Evolutionary conservation across 2,797 vertebrate species (phyloP).

Genomic region (Acropternis orthonyx): DNA sequence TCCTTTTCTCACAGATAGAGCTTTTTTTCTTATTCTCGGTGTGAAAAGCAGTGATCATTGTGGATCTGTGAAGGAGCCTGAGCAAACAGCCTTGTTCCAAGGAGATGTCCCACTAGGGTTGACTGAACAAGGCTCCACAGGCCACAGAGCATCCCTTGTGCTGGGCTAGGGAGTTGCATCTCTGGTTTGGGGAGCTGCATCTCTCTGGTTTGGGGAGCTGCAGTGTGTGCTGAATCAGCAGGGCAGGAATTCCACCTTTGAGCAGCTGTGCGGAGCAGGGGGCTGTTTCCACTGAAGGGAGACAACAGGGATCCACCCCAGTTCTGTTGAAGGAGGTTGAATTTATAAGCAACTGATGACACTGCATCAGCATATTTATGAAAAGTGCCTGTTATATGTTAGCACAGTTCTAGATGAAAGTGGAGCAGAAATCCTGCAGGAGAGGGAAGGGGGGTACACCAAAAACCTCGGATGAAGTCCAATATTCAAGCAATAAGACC

Average conservation of each 20-base stretch:
- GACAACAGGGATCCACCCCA: background rate
- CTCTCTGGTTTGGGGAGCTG: background rate
- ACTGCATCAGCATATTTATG: background rate
- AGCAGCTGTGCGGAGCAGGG: background rate
- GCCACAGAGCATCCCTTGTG: fast-evolving
- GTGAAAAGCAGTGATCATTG: background rate
- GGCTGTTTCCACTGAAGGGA: background rate
- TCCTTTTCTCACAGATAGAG: background rate
- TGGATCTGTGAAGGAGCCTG: background rate
- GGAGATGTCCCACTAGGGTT: background rate
- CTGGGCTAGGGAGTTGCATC: background rate
- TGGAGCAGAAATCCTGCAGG: slow-evolving; percentile 7
- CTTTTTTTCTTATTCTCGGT: background rate
- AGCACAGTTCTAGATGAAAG: background rate
- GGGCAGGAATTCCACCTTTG: background rate
- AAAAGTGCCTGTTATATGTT: background rate
- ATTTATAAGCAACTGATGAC: background rate
- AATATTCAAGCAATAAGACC: slow-evolving; percentile 1
- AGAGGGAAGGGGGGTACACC: background rate
- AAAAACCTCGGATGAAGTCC: background rate
- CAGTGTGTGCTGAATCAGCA: fast-evolving
- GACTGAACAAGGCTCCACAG: background rate
- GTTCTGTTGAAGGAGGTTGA: background rate
- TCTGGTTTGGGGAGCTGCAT: background rate
- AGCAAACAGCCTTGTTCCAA: background rate